A percentile compares a stretch with the other conserved stretches of the same genome.
These are phyloP conservation scores for Oryzaephilus surinamensis DNA, from an alignment of 1,140 invertebrate species.

Conservation along the genomic window DNA sequence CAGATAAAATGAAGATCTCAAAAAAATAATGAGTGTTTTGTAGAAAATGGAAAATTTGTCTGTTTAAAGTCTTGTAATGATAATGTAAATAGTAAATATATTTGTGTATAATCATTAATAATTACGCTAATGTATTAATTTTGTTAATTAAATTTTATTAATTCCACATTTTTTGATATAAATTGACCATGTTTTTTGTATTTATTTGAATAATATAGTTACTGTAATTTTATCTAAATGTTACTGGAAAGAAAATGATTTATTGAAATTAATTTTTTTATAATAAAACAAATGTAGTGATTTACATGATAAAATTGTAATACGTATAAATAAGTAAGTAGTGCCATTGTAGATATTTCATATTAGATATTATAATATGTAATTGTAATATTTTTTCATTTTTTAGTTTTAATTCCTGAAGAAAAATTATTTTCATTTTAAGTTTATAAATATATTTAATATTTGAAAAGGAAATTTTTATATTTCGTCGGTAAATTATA, in stretches of 20 bases:
- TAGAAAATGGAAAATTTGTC: constrained; percentile 7
- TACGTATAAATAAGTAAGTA: constrained; percentile 5
- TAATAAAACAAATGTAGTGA: constrained; percentile 8
- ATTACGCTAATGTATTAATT: constrained; percentile 9
- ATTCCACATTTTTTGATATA: constrained; percentile 8
- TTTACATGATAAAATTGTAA: constrained; percentile 15
- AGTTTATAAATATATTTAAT: constrained; percentile 29
- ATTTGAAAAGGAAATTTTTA: constrained; percentile 29
- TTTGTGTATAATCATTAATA: constrained; percentile 11
- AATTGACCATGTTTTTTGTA: constrained; percentile 11
- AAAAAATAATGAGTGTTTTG: constrained; percentile 7
- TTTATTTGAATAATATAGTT: constrained; percentile 15
- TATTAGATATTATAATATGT: no score
- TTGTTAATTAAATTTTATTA: constrained; percentile 15
- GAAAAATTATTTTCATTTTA: constrained; percentile 17
- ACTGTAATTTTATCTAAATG: constrained; percentile 12
- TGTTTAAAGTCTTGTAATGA: constrained; percentile 10
- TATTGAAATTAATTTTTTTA: constrained; percentile 9
- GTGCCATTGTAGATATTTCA: constrained; percentile 27
- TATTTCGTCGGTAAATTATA: constrained; percentile 24
- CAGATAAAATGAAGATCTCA: constrained; percentile 23
- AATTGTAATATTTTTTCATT: constrained; percentile 9
- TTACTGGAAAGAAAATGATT: constrained; percentile 1
- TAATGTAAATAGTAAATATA: constrained; percentile 19
- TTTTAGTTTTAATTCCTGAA: background rate